phyloP scores from a whole-genome alignment of 1,140 invertebrate genomes.

The Drosophila sp. region DNA sequence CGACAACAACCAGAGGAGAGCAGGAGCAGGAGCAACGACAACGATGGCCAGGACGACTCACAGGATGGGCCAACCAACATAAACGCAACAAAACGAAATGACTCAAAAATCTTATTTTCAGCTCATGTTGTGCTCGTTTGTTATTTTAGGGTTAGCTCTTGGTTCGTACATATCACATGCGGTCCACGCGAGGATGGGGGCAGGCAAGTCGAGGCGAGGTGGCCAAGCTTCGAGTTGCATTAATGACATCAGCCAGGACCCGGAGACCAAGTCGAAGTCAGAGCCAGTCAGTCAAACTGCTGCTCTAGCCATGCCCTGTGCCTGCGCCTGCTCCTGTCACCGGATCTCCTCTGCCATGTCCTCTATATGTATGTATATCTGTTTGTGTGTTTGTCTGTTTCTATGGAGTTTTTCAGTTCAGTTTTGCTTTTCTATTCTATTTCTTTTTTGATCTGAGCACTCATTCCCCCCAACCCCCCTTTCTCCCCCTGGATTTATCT shows the following conservation, averaged over 20 bases:
- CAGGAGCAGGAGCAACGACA: conserved; percentile 27
- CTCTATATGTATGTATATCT: too few relatives aligned
- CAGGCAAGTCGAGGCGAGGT: conserved; percentile 37
- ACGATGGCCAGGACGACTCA: neutral
- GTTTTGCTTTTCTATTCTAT: conserved; percentile 27
- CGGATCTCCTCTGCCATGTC: conserved; percentile 17
- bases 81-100: conserved; percentile 81
- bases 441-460: neutral
- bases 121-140: conserved; percentile 77
- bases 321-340: conserved; percentile 55
- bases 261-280: conserved; percentile 70
- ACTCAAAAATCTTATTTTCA: conserved; percentile 82
- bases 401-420: conserved; percentile 24
- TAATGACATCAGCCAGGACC: conserved; percentile 66
- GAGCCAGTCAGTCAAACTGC: conserved; percentile 72
- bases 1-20: conserved; percentile 37
- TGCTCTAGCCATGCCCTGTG: conserved; percentile 18
- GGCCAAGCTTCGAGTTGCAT: conserved; percentile 62
- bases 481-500: neutral
- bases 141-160: conserved; percentile 54
- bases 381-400: conserved; percentile 3
- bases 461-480: conserved; percentile 1
- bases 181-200: conserved; percentile 38
- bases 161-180: conserved; percentile 50
- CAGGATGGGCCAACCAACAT: conserved; percentile 39